Conservation (phyloP, 37 sponge, comb jelly and placozoan species). For the Cladorhizidae sp. region DNA sequence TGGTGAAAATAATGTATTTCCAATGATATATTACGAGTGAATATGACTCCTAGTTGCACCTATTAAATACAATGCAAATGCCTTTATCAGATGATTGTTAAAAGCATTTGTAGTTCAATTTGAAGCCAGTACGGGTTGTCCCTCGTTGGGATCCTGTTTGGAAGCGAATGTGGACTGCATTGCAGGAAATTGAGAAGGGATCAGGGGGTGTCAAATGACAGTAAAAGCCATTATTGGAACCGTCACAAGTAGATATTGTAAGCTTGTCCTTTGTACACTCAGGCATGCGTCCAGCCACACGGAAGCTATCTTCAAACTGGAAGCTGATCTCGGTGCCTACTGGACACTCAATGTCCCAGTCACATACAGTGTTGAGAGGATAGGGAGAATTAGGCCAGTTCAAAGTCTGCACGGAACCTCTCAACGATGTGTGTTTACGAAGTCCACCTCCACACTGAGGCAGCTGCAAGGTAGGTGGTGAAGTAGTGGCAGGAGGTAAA, state of each 20-base stretch:
- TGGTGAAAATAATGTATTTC: no score
- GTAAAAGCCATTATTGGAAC: neutral
- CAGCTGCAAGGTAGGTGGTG: no score
- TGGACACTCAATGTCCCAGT: conserved; percentile 10
- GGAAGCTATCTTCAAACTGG: neutral
- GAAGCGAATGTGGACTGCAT: neutral
- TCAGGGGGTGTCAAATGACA: neutral
- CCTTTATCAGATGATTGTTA: no score
- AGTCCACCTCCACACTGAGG: neutral
- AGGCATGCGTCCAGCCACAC: conserved; percentile 3
- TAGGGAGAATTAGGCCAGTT: conserved; percentile 17
- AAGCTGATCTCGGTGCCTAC: neutral
- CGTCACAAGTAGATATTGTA: neutral
- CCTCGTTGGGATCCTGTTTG: neutral
- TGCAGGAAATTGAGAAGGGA: neutral
- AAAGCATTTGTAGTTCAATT: no score
- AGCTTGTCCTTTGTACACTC: neutral
- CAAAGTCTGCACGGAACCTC: conserved; percentile 7
- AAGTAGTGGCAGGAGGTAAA: no score
- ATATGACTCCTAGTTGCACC: no score
- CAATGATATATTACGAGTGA: no score
- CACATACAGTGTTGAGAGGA: conserved; percentile 4
- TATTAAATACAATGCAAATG: no score
- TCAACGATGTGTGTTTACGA: neutral
- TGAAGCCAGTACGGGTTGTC: neutral